A percentile compares a stretch with the other conserved stretches of the same genome.
Conservation (phyloP, 2,797 vertebrate species). For the Podarcis siculus region DNA sequence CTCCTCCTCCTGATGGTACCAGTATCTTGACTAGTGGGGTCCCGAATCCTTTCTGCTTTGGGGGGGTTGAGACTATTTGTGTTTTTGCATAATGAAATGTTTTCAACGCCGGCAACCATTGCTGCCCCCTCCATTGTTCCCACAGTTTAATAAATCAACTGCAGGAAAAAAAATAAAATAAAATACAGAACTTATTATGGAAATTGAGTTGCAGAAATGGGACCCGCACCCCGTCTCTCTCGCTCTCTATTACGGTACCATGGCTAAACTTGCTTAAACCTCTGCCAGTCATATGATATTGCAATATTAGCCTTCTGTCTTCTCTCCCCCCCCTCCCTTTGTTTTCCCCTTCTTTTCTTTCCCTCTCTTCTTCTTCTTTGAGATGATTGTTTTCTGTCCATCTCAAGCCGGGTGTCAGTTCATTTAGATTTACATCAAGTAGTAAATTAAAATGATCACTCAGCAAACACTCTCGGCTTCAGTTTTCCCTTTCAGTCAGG, state of each 20-base stretch:
- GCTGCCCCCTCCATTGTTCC: constrained; percentile 27
- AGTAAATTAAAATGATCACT: constrained; percentile 98
- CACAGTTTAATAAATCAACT: constrained; percentile 76
- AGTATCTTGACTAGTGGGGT: not conserved
- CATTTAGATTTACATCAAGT: constrained; percentile 97
- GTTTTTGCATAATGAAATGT: constrained; percentile 69
- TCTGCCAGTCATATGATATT: constrained; percentile 73
- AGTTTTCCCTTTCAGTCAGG: constrained; percentile 85
- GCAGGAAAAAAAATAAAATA: constrained; percentile 53
- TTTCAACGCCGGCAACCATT: constrained; percentile 44
- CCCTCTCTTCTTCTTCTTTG: constrained; percentile 43
- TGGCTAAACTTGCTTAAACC: constrained; percentile 85
- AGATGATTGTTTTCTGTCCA: constrained; percentile 88
- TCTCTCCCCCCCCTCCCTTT: not conserved
- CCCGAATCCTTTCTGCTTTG: not conserved
- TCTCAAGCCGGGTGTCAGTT: constrained; percentile 89
- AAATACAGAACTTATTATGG: constrained; percentile 82
- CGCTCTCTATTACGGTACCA: constrained; percentile 72
- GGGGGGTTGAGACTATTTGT: constrained; percentile 27
- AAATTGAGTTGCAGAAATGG: constrained; percentile 76
- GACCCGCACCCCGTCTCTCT: constrained; percentile 59
- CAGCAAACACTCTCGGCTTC: constrained; percentile 87
- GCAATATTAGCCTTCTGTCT: constrained; percentile 70
- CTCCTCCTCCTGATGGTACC: not conserved
- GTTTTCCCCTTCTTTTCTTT: not conserved